A percentile compares a stretch with the other conserved stretches of the same genome.
Evolutionary conservation across 2,797 vertebrate species (phyloP).

Genomic region (Leucoraja ocellata): DNA sequence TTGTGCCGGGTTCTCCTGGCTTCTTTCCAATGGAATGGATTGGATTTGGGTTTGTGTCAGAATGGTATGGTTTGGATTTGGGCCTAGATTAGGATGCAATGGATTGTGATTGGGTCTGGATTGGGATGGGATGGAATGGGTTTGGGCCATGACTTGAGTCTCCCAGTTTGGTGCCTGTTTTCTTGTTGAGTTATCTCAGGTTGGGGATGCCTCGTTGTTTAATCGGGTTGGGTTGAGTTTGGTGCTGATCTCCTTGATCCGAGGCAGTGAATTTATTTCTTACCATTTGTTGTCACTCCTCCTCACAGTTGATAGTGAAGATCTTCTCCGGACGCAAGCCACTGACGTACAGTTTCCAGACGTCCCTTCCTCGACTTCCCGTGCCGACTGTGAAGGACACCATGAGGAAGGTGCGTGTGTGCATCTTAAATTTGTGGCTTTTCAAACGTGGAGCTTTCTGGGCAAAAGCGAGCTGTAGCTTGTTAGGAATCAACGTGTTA

Average conservation of each 20-base stretch:
- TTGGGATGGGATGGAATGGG: too few species aligned
- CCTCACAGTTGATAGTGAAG: conserved; percentile 60
- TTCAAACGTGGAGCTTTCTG: too few species aligned
- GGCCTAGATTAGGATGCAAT: background rate
- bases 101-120: background rate
- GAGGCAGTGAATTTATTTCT: background rate
- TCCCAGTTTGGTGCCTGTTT: background rate
- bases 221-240: background rate
- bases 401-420: conserved; percentile 48
- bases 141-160: background rate
- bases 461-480: too few species aligned
- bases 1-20: background rate
- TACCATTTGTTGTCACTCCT: background rate
- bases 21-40: too few species aligned
- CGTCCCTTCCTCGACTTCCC: conserved; percentile 78
- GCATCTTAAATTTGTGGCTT: too few species aligned
- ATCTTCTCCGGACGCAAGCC: conserved; percentile 89
- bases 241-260: background rate
- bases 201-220: background rate
- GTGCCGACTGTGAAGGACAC: conserved; percentile 81
- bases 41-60: background rate
- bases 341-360: conserved; percentile 96
- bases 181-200: background rate
- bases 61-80: background rate
- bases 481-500: too few species aligned